Percentiles rank a stretch among this genome's conserved stretches.
phyloP scores from a whole-genome alignment of 2,888 invertebrate species.

The Onchidella celtica region DNA sequence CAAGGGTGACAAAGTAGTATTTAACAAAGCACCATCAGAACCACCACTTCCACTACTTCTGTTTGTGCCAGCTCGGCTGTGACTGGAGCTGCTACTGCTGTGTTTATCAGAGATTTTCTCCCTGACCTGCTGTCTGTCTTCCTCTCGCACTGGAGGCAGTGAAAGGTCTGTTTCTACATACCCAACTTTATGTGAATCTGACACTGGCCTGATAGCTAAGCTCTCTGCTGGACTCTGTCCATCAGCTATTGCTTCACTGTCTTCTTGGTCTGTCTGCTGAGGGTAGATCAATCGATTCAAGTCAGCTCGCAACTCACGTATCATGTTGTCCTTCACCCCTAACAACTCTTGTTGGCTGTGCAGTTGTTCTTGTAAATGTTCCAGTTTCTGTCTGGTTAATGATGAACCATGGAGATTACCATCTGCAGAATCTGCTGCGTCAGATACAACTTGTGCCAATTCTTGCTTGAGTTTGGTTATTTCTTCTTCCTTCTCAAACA shows the following conservation, averaged over 20 bases:
- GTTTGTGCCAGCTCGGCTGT: too few species aligned
- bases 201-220: too few species aligned
- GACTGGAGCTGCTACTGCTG: background rate
- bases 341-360: conserved; percentile 41
- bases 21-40: background rate
- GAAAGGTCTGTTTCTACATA: too few species aligned
- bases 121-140: background rate
- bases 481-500: conserved; percentile 46
- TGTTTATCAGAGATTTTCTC: background rate
- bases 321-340: conserved; percentile 32
- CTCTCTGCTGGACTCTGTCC: too few species aligned
- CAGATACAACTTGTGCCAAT: background rate
- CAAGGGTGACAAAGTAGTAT: background rate
- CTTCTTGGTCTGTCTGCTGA: background rate
- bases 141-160: background rate
- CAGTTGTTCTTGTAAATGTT: conserved; percentile 36
- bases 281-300: background rate
- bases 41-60: background rate
- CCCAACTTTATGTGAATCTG: too few species aligned
- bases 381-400: background rate
- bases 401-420: background rate
- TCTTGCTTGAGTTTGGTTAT: conserved; percentile 25
- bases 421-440: background rate
- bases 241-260: background rate
- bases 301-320: background rate